These are phyloP conservation scores for Zosterops pallidus DNA, from an alignment of 2,113 vertebrate species.

Conservation along the genomic window DNA sequence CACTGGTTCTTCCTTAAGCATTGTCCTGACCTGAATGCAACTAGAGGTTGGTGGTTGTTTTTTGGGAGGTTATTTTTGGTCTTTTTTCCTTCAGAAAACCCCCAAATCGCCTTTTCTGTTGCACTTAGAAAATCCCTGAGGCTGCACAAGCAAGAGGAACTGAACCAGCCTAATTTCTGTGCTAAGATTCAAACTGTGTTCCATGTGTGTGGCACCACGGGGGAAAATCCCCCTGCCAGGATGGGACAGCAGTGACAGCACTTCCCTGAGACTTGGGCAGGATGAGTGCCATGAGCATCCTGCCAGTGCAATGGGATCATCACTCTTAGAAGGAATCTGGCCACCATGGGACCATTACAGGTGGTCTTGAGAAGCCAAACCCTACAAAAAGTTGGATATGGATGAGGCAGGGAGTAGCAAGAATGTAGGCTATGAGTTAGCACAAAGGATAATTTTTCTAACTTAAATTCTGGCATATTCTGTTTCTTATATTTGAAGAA, in stretches of 20 bases:
- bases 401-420: neutral
- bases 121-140: neutral
- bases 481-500: neutral
- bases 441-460: neutral
- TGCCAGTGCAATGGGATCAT: fast-evolving
- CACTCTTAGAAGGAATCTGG: neutral
- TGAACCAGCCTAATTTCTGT: neutral
- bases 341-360: neutral
- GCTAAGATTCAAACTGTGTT: neutral
- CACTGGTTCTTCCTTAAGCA: neutral
- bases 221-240: neutral
- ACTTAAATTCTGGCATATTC: neutral
- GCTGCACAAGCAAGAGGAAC: neutral
- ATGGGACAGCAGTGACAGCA: neutral
- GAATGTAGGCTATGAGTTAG: neutral
- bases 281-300: neutral
- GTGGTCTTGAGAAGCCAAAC: neutral
- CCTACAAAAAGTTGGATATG: neutral
- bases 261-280: neutral
- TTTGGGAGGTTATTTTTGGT: neutral
- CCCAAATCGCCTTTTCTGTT: neutral
- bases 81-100: neutral
- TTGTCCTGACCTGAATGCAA: neutral
- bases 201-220: neutral
- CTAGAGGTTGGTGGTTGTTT: neutral